Evolutionary conservation across 2,888 invertebrate genomes (phyloP).

Genomic region (Endomychus coccineus): DNA sequence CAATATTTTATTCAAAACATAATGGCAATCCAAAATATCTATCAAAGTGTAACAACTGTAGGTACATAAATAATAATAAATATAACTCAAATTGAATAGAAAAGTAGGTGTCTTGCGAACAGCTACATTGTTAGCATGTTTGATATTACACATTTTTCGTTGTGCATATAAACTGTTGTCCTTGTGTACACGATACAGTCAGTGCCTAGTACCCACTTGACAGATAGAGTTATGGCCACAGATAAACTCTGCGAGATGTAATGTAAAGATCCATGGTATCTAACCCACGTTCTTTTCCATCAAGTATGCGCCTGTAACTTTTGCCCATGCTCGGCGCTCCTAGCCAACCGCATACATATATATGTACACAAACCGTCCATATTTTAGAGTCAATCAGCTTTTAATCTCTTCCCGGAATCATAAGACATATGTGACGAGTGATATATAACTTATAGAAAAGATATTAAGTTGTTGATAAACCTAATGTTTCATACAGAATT

Average conservation of each 20-base stretch:
- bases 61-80: slow-evolving; percentile 14
- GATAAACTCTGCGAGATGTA: slow-evolving; percentile 42
- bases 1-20: too few relatives aligned
- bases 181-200: slow-evolving; percentile 32
- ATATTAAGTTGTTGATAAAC: slow-evolving; percentile 9
- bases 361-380: slow-evolving; percentile 12
- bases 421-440: slow-evolving; percentile 10
- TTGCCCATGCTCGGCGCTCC: slow-evolving; percentile 9
- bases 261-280: slow-evolving; percentile 42
- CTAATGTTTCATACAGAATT: too few relatives aligned
- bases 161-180: slow-evolving; percentile 21
- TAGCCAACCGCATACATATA: slow-evolving; percentile 13
- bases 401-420: slow-evolving; percentile 13
- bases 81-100: slow-evolving; percentile 17
- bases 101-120: slow-evolving; percentile 38
- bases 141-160: slow-evolving; percentile 38
- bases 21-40: too few relatives aligned
- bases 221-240: slow-evolving; percentile 37
- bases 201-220: slow-evolving; percentile 41
- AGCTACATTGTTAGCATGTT: slow-evolving; percentile 38
- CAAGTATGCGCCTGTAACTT: slow-evolving; percentile 28
- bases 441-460: slow-evolving; percentile 13
- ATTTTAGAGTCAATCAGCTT: slow-evolving; percentile 14
- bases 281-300: slow-evolving; percentile 42
- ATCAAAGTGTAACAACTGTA: slow-evolving; percentile 12